Percentiles rank a stretch among this genome's conserved stretches.
Conservation (phyloP, 2,888 invertebrate species). For the Archaeoteleia sp. region DNA sequence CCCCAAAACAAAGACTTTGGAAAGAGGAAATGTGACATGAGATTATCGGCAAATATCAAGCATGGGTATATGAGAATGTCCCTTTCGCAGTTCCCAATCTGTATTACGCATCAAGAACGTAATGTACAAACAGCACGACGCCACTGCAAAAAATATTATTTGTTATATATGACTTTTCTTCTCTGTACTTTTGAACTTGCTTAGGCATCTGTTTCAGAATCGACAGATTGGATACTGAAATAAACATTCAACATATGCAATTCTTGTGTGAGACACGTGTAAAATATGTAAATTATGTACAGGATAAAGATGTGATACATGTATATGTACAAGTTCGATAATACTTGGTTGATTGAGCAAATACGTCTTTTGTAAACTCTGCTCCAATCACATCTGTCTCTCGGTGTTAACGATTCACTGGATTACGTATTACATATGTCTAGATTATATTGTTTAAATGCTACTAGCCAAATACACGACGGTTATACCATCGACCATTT, state of each 20-base stretch:
- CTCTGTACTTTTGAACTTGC: background rate
- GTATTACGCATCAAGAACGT: conserved; percentile 62
- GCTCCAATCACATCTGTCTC: conserved; percentile 75
- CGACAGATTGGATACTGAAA: conserved; percentile 81
- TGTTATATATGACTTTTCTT: too few species aligned
- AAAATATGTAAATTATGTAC: conserved; percentile 70
- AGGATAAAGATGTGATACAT: conserved; percentile 31
- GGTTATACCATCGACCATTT: conserved; percentile 71
- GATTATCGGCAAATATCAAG: conserved; percentile 72
- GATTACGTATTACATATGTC: conserved; percentile 53
- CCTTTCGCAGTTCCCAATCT: conserved; percentile 87
- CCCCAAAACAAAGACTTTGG: conserved; percentile 74
- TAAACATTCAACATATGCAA: conserved; percentile 79
- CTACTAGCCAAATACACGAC: conserved; percentile 68
- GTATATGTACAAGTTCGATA: conserved; percentile 40
- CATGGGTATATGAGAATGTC: conserved; percentile 82
- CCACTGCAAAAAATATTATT: too few species aligned
- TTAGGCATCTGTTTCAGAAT: conserved; percentile 59
- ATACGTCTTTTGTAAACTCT: conserved; percentile 54
- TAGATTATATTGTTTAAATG: conserved; percentile 54
- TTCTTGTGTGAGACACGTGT: conserved; percentile 68
- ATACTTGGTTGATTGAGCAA: conserved; percentile 11
- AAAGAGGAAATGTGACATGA: conserved; percentile 67
- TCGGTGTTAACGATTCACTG: conserved; percentile 71
- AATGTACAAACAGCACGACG: background rate